Evolutionary conservation across 53 echinoderm and acorn worm species (phyloP), one percentile per base, ranked within the genome.

Genomic region (Crossaster papposus): DNA sequence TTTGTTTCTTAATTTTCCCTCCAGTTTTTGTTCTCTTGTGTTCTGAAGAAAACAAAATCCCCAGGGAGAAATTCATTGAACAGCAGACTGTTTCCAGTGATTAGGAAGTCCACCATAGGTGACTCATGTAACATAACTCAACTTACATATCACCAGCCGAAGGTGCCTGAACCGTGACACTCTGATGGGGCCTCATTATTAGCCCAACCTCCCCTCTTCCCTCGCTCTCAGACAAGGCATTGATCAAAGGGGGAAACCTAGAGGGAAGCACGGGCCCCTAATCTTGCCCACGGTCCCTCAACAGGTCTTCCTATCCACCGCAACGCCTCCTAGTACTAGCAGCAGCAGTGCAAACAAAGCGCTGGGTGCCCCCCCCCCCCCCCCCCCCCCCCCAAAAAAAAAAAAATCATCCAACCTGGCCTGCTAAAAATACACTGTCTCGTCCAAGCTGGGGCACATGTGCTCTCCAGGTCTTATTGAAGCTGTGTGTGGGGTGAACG

Each of bases 341-440:
- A n/a, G n/a, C n/a, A n/a, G n/a, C n/a, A n/a, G n/a, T 54, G 68
- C 82, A 52, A 84, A 70, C 70, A 71, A 84, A 84, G 84, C 71
- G 23, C 30, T 51, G 44, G 53, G 78, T 50, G 28, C 78, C 24
- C 78, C 78, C 26, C 50, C 4, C 28, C 68, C 26, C 28, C 30
- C 36, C 30, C 15, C 84, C 32, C 84, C 72, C n/a, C n/a, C n/a
- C n/a, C n/a, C n/a, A n/a, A n/a, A n/a, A n/a, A n/a, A n/a, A n/a
- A n/a, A n/a, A n/a, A n/a, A n/a, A n/a, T n/a, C n/a, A n/a, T n/a
- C n/a, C n/a, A n/a, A n/a, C n/a, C n/a, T n/a, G 26, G 71, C 30
- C 84, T 14, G 71, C 72, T 84, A 72, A 72, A 80, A 80, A 80
- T 80, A 44, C 44, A 5, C 44, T 44, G 44, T 44, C 44, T 70